Conservation (phyloP, 92 coral and sea anemone genomes). For the Phymanthus crucifer region DNA sequence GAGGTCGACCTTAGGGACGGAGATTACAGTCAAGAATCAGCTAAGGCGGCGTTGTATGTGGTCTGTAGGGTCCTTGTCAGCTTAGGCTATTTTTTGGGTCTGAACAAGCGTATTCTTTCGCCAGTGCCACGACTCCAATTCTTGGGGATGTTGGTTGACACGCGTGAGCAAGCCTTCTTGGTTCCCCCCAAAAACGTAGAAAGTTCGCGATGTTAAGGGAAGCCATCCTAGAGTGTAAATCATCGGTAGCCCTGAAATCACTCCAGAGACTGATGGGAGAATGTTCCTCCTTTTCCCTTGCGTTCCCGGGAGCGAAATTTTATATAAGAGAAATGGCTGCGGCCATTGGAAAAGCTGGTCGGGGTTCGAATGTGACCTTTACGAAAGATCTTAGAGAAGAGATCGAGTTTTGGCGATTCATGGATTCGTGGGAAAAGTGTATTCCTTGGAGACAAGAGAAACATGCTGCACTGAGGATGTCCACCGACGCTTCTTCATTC, state of each 20-base stretch:
- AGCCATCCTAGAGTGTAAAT: slow-evolving; percentile 14
- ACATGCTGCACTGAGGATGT: slow-evolving; percentile 35
- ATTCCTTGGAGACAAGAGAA: slow-evolving; percentile 45
- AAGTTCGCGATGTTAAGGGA: slow-evolving; percentile 51
- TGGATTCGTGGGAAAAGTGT: slow-evolving; percentile 44
- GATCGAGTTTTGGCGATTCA: slow-evolving; percentile 57
- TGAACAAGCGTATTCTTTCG: slow-evolving; percentile 36
- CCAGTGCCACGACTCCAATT: slow-evolving; percentile 25
- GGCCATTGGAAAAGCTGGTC: slow-evolving; percentile 17
- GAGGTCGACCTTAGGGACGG: neutral
- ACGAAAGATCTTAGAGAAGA: slow-evolving; percentile 36
- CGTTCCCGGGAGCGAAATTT: slow-evolving; percentile 48
- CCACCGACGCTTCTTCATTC: slow-evolving; percentile 46
- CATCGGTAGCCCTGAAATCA: slow-evolving; percentile 16
- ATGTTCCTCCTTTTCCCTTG: slow-evolving; percentile 56
- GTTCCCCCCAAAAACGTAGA: slow-evolving; percentile 38
- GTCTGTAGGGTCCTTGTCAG: slow-evolving; percentile 15
- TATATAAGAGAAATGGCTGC: slow-evolving; percentile 50
- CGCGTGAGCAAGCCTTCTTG: slow-evolving; percentile 43
- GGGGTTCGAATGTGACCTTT: slow-evolving; percentile 20
- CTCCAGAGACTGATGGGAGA: neutral
- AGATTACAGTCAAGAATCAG: slow-evolving; percentile 43
- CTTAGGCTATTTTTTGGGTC: slow-evolving; percentile 55
- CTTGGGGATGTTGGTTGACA: slow-evolving; percentile 43
- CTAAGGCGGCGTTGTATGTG: slow-evolving; percentile 40